phyloP scores from a whole-genome alignment of 2,888 invertebrate genomes.

The Mythimna pallens region DNA sequence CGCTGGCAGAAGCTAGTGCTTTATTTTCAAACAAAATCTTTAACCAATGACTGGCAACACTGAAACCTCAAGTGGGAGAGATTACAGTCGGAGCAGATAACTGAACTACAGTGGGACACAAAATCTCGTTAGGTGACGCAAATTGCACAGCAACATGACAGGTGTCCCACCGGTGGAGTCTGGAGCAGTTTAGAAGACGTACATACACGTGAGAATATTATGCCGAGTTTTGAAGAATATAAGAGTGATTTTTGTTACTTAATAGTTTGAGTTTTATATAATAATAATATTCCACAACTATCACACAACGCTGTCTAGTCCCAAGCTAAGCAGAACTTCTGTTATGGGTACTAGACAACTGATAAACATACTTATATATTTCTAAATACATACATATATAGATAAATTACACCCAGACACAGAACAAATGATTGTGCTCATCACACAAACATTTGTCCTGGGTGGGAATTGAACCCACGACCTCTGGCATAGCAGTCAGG shows the following conservation, averaged over 20 bases:
- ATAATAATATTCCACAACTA: too few species aligned
- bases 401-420: too few species aligned
- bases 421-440: too few species aligned
- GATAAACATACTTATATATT: too few species aligned
- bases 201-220: neutral
- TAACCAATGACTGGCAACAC: neutral
- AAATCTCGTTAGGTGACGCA: slow-evolving; percentile 48
- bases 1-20: too few species aligned
- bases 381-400: too few species aligned
- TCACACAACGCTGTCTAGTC: too few species aligned
- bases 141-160: slow-evolving; percentile 33
- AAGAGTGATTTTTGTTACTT: neutral
- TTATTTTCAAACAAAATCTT: neutral
- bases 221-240: neutral
- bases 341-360: too few species aligned
- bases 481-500: too few species aligned
- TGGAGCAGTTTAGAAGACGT: slow-evolving; percentile 2
- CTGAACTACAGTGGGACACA: slow-evolving; percentile 24
- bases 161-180: slow-evolving; percentile 17
- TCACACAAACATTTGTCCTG: too few species aligned
- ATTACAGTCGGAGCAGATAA: slow-evolving; percentile 10
- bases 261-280: neutral
- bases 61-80: neutral
- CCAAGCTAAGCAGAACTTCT: too few species aligned
- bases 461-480: too few species aligned